Evolutionary conservation across 2,888 invertebrate species (phyloP), one percentile per base, ranked within the genome.

Genomic region (Ferrisia virgata): DNA sequence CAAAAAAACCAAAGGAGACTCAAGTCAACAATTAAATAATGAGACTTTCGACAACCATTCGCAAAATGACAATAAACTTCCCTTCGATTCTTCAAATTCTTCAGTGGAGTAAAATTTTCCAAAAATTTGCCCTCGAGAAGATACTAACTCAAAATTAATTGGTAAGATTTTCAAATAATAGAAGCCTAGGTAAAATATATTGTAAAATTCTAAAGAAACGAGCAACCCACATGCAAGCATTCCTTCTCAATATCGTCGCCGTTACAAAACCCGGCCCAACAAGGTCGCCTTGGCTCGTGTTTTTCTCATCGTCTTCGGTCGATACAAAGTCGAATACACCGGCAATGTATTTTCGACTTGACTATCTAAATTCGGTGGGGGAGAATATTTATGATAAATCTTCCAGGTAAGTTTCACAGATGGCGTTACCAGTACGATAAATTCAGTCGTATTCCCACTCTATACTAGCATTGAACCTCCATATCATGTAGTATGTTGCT

Each of bases 241-340:
- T 53, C 22, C 53, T 53, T 53, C 22, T 22, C 53, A 53, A 53
- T 53, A 53, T 53, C 22, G 53, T 53, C 53, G 53, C 22, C 47
- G n/a, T 53, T 22, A 53, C 53, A 53, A 53, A 53, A 53, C 22
- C 53, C 53, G 22, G 53, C 53, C 53, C 72, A 76, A 36, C 72
- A 36, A 76, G 36, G 36, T 76, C 36, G 72, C 36, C 72, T 76
- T 18, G 64, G 64, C 18, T 53, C 22, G 53, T 28, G 22, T 64
- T 64, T 64, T 64, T 64, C 28, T 18, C 72, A 36, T 18, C 72
- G 72, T 36, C 72, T 72, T 76, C 72, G 72, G 72, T 76, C 72
- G 72, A 76, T 76, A 76, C 72, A 76, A 76, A 76, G 72, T 76
- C 72, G 33, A 76, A 76, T 76, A 76, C 36, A 76, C 18, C 6